These are phyloP conservation scores for Gopherus evgoodei DNA, from an alignment of 2,113 vertebrate species.

Conservation along the genomic window DNA sequence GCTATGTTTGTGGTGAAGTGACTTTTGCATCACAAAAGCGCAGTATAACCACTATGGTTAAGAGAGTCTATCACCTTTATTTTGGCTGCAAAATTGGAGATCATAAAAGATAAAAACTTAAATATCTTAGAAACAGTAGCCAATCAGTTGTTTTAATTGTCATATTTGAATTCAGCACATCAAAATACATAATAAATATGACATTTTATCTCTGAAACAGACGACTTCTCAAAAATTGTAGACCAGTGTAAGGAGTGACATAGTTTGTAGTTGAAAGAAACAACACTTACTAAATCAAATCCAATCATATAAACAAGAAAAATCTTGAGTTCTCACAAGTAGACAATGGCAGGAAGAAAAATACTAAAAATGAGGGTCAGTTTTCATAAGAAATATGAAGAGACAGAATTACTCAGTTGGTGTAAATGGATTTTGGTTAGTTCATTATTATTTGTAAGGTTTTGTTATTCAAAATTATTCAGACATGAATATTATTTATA, in stretches of 20 bases:
- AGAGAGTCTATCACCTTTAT: too few species aligned
- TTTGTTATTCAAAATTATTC: not conserved
- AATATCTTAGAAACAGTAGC: too few species aligned
- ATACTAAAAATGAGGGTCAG: constrained; percentile 28
- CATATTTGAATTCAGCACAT: too few species aligned
- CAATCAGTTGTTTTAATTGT: too few species aligned
- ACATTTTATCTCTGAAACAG: too few species aligned
- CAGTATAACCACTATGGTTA: too few species aligned
- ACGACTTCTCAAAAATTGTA: too few species aligned
- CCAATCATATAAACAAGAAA: constrained; percentile 31
- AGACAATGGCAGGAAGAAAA: not conserved
- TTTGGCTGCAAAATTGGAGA: too few species aligned
- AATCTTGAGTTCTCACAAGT: constrained; percentile 6
- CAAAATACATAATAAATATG: too few species aligned
- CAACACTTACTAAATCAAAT: constrained; percentile 17
- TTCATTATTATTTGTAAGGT: not conserved
- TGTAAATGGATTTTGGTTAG: not conserved
- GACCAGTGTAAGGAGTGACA: not conserved
- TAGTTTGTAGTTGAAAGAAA: constrained; percentile 20
- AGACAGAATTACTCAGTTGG: not conserved
- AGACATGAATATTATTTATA: not conserved
- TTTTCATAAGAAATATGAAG: constrained; percentile 15
- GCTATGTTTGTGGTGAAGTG: too few species aligned
- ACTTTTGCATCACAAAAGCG: too few species aligned
- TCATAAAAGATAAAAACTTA: too few species aligned